Conservation (phyloP, 2,888 invertebrate genomes). For the Caenorhabditis sp. region DNA sequence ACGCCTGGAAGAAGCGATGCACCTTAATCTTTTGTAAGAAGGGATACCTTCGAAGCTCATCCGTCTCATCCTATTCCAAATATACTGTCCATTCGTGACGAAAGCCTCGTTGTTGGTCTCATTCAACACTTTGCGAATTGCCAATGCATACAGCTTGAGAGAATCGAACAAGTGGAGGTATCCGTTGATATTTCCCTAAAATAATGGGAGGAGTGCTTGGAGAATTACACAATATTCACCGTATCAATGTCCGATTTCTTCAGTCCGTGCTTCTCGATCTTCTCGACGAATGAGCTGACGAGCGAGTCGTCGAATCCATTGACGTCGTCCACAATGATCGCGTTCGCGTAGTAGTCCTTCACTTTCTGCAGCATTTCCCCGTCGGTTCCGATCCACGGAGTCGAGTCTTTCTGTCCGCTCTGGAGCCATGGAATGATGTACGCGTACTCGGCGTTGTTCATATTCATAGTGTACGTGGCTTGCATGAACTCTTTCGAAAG, state of each 20-base stretch:
- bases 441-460: conserved; percentile 75
- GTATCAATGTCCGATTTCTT: conserved; percentile 72
- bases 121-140: conserved; percentile 66
- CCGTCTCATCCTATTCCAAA: conserved; percentile 76
- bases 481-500: conserved; percentile 77
- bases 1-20: conserved; percentile 53
- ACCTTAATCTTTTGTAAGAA: too few relatives aligned
- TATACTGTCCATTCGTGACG: conserved; percentile 71
- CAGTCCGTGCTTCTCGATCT: conserved; percentile 74
- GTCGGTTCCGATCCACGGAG: conserved; percentile 75
- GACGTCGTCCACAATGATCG: conserved; percentile 78
- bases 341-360: conserved; percentile 75
- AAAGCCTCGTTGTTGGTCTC: conserved; percentile 66
- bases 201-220: neutral
- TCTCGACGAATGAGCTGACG: conserved; percentile 71
- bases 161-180: conserved; percentile 77
- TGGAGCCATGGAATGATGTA: conserved; percentile 77
- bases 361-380: conserved; percentile 75
- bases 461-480: conserved; percentile 62
- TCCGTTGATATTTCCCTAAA: conserved; percentile 74
- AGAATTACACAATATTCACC: conserved; percentile 10
- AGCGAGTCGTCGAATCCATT: conserved; percentile 78
- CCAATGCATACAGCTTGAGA: conserved; percentile 75
- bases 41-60: conserved; percentile 75
- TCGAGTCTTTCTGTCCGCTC: conserved; percentile 60